phyloP scores from a whole-genome alignment of 2,888 invertebrate species.

The Mylabris sibirica region DNA sequence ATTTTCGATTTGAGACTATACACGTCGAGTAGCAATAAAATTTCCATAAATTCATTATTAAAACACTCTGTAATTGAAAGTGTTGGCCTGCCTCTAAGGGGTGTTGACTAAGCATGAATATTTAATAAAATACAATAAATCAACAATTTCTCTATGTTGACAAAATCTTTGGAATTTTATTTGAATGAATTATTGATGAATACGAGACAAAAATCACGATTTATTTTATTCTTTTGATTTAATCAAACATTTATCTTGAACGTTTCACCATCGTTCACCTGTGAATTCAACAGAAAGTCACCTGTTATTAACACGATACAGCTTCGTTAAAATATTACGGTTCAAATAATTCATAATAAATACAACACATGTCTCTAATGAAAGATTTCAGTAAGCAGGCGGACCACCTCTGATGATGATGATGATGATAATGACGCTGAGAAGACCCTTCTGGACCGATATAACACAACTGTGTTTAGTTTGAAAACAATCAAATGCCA shows the following conservation, averaged over 20 bases:
- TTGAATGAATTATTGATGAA: background rate
- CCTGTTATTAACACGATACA: background rate
- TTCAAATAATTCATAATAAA: background rate
- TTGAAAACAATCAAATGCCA: slow-evolving; percentile 27
- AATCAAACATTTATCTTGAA: background rate
- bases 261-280: too few species aligned
- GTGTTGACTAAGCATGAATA: background rate
- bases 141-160: background rate
- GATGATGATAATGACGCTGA: background rate
- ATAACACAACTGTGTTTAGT: slow-evolving; percentile 32
- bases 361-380: background rate
- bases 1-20: slow-evolving; percentile 3
- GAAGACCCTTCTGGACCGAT: slow-evolving; percentile 8
- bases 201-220: background rate
- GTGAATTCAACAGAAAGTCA: background rate
- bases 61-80: background rate
- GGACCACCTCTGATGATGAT: background rate
- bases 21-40: background rate
- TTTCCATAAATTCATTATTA: slow-evolving; percentile 1
- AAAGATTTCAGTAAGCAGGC: background rate
- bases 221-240: too few species aligned
- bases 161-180: background rate
- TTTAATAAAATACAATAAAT: background rate
- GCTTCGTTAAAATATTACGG: background rate
- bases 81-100: background rate